Percentiles rank a stretch among this genome's conserved stretches.
Evolutionary conservation across 2,888 invertebrate genomes (phyloP).

Genomic region (Diadromus collaris): DNA sequence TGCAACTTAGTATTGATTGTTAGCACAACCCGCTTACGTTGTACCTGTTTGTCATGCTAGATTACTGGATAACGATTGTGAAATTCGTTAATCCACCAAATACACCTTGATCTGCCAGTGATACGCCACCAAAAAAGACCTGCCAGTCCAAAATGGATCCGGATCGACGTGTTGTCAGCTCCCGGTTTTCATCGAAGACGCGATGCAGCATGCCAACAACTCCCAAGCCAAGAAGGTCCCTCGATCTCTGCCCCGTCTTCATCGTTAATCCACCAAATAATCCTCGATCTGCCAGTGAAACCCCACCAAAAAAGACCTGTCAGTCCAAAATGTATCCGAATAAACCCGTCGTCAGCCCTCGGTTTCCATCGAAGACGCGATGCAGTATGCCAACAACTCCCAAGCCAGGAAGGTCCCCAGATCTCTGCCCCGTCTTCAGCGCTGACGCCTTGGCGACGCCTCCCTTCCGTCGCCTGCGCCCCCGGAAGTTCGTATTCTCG

Average conservation of each 20-base stretch:
- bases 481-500: slow-evolving; percentile 56
- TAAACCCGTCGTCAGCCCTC: neutral
- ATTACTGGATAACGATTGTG: too few species aligned
- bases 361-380: neutral
- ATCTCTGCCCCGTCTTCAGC: slow-evolving; percentile 40
- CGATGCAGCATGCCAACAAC: slow-evolving; percentile 22
- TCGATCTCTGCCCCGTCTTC: slow-evolving; percentile 37
- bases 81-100: too few species aligned
- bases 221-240: neutral
- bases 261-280: neutral
- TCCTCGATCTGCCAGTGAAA: neutral
- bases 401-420: neutral
- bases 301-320: neutral
- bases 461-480: slow-evolving; percentile 30
- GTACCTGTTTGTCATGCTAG: too few species aligned
- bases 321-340: slow-evolving; percentile 24
- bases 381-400: slow-evolving; percentile 21
- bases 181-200: neutral
- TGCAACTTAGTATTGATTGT: too few species aligned
- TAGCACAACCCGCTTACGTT: too few species aligned
- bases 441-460: slow-evolving; percentile 56
- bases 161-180: neutral
- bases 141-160: slow-evolving; percentile 24
- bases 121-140: neutral
- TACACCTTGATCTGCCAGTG: neutral